phyloP scores from a whole-genome alignment of 2,888 invertebrate species.

The Bibio marci region DNA sequence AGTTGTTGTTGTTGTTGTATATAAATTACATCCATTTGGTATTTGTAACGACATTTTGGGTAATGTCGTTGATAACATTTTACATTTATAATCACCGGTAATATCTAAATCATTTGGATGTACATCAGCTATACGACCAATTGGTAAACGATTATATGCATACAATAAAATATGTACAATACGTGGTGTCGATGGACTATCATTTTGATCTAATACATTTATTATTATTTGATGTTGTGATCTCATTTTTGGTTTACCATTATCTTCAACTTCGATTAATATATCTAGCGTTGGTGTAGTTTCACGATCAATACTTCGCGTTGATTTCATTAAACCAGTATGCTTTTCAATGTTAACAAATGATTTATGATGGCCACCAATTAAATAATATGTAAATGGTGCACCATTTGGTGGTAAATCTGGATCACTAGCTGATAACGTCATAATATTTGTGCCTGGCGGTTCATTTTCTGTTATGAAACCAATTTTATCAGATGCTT shows the following conservation, averaged over 20 bases:
- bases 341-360: conserved; percentile 61
- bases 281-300: conserved; percentile 54
- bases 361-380: conserved; percentile 62
- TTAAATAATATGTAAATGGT: conserved; percentile 65
- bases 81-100: conserved; percentile 78
- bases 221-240: conserved; percentile 63
- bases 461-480: conserved; percentile 77
- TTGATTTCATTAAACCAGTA: conserved; percentile 64
- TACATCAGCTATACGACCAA: conserved; percentile 77
- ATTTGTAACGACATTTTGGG: conserved; percentile 46
- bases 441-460: conserved; percentile 64
- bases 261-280: conserved; percentile 73
- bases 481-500: conserved; percentile 50
- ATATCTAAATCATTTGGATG: conserved; percentile 83
- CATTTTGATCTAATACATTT: conserved; percentile 72
- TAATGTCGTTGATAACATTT: conserved; percentile 41
- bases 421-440: conserved; percentile 72
- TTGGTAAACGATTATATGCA: conserved; percentile 55
- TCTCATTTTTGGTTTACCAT: conserved; percentile 65
- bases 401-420: conserved; percentile 82
- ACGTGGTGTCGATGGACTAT: conserved; percentile 72
- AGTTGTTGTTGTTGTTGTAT: conserved; percentile 52
- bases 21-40: conserved; percentile 54
- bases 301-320: conserved; percentile 68
- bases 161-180: conserved; percentile 66